phyloP scores from a whole-genome alignment of 2,113 vertebrate species.

The Prunella fulvescens region DNA sequence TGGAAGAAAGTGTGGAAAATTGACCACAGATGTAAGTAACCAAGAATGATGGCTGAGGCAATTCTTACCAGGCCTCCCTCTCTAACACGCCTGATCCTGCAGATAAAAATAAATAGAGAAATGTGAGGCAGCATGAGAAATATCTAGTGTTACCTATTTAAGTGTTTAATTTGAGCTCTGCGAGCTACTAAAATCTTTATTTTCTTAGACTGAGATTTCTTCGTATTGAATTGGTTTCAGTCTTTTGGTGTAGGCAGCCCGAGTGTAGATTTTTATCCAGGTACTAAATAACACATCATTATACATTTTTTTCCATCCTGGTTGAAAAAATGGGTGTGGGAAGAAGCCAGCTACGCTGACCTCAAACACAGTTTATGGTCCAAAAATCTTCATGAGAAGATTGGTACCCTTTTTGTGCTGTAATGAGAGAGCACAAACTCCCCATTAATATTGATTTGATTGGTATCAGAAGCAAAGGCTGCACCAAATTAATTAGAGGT shows the following conservation, averaged over 20 bases:
- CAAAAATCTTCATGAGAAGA: conserved; percentile 38
- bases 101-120: conserved; percentile 79
- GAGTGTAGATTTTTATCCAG: conserved; percentile 41
- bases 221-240: conserved; percentile 34
- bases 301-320: conserved; percentile 42
- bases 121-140: conserved; percentile 59
- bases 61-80: conserved; percentile 74
- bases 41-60: conserved; percentile 76
- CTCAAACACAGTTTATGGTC: conserved; percentile 25
- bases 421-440: neutral
- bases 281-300: conserved; percentile 52
- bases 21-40: conserved; percentile 83
- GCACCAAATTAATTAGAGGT: conserved; percentile 51
- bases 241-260: neutral
- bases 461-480: conserved; percentile 39
- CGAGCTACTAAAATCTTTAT: conserved; percentile 18
- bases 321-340: conserved; percentile 22
- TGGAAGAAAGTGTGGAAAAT: conserved; percentile 86
- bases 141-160: conserved; percentile 60
- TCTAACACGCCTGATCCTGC: conserved; percentile 70
- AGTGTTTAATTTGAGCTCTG: conserved; percentile 66
- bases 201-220: conserved; percentile 60
- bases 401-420: conserved; percentile 8
- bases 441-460: conserved; percentile 54
- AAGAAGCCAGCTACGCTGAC: conserved; percentile 16